Evolutionary conservation across 2,797 vertebrate genomes (phyloP), one percentile per base, ranked within the genome.

Genomic region (Centropyge bicolor): DNA sequence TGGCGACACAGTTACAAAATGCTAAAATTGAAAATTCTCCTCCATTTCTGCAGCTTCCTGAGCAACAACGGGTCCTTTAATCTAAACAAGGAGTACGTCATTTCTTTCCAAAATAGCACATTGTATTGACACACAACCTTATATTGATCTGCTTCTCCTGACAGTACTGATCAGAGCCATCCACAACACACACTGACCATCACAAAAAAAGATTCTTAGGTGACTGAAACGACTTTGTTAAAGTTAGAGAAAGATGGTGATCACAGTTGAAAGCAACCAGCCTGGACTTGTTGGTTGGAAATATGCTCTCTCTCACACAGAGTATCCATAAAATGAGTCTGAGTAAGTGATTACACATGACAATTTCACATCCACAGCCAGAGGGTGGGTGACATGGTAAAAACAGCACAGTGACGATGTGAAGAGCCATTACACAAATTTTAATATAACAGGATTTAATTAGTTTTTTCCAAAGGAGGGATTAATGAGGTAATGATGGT

Each of bases 311-410:
- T 4, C n/a, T 70, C 61, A 12, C 7, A 46, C 31, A 43, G 45
- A 62, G 1, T 46, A 65, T 55, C 40, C 22, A n/a, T 48, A 61
- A 36, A 55, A 48, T 56, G 40, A 63, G 57, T n/a, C n/a, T n/a
- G 43, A 48, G 56, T 22, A 67, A 61, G 36, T 27, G 46, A 61
- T 6, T 41, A 20, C 17, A 59, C 51, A 57, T 38, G 12, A 24
- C 27, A 43, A 3, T 49, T 76, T 73, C 45, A 72, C 56, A 62
- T 51, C 19, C 38, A 8, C 43, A 73, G 63, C 46, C 38, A 64
- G 70, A 51, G 31, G 73, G 5, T 43, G 45, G 35, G 38, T 6
- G 8, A 14, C 54, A 57, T 31, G 20, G 16, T 31, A 46, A 38
- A 70, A 22, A 43, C 11, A 51, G 27, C 9, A 60, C 27, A 69